phyloP scores from a whole-genome alignment of 2,113 vertebrate genomes.

The Nycticryphes semicollaris region DNA sequence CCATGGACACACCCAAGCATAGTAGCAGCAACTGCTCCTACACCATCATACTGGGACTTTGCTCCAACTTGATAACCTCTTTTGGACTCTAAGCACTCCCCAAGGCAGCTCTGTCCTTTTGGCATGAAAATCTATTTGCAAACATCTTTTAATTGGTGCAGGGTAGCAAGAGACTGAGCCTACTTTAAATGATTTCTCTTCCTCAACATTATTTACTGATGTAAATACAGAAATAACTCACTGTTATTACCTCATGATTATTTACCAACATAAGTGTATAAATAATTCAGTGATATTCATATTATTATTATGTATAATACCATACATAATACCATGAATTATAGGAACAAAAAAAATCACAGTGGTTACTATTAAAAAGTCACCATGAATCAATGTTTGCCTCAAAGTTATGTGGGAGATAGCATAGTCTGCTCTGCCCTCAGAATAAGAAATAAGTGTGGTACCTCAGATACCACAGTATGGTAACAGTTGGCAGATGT shows the following conservation, averaged over 20 bases:
- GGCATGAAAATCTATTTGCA: neutral
- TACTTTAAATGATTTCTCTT: neutral
- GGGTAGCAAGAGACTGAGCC: neutral
- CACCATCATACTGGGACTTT: neutral
- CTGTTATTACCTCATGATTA: constrained; percentile 46
- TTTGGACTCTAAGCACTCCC: neutral
- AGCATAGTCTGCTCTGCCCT: neutral
- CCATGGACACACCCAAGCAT: neutral
- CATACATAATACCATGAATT: constrained; percentile 25
- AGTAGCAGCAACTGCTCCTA: neutral
- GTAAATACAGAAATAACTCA: constrained; percentile 49
- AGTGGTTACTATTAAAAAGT: constrained; percentile 44
- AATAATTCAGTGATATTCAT: constrained; percentile 47
- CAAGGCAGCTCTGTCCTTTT: neutral
- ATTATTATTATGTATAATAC: constrained; percentile 29
- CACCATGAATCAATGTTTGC: constrained; percentile 34
- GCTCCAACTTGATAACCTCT: neutral
- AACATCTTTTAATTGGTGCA: constrained; percentile 5
- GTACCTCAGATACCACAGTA: constrained; percentile 23
- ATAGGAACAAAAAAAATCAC: constrained; percentile 7
- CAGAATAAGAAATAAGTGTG: constrained; percentile 30
- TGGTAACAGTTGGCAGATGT: neutral
- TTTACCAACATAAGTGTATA: constrained; percentile 50
- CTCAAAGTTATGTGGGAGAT: neutral
- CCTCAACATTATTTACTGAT: constrained; percentile 32